Conservation (phyloP, 2,797 vertebrate species). For the Cyclura pinguis region DNA sequence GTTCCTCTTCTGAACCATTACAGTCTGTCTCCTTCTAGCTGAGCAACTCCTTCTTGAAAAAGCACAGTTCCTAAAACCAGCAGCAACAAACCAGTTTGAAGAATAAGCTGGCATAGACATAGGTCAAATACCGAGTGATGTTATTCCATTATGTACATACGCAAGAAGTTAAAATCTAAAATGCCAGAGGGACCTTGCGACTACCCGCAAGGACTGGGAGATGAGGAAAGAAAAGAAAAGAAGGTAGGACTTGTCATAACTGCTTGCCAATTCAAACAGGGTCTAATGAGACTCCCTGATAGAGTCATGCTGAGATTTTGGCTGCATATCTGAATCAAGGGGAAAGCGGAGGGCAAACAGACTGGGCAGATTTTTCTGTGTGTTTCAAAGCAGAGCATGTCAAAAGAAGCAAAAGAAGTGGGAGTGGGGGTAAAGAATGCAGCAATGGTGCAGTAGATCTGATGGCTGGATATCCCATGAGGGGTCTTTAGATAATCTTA, state of each 20-base stretch:
- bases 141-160: background rate
- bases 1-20: slow-evolving; percentile 38
- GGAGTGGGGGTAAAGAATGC: background rate
- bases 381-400: background rate
- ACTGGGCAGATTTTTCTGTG: background rate
- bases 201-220: slow-evolving; percentile 34
- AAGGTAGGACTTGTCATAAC: background rate
- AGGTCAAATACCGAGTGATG: slow-evolving; percentile 28
- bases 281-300: background rate
- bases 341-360: background rate
- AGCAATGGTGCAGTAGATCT: background rate
- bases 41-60: background rate
- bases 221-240: background rate
- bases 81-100: slow-evolving; percentile 40
- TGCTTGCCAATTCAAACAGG: background rate
- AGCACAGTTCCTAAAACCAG: slow-evolving; percentile 11
- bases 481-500: background rate
- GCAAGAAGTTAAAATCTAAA: slow-evolving; percentile 23
- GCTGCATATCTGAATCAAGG: background rate
- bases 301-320: background rate
- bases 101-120: slow-evolving; percentile 54
- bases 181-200: slow-evolving; percentile 36
- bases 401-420: background rate
- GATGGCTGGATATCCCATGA: background rate
- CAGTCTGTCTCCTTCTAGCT: slow-evolving; percentile 38